A percentile compares a stretch with the other conserved stretches of the same genome.
Evolutionary conservation across 2,113 vertebrate genomes (phyloP).

Genomic region (Paradisaea rubra): DNA sequence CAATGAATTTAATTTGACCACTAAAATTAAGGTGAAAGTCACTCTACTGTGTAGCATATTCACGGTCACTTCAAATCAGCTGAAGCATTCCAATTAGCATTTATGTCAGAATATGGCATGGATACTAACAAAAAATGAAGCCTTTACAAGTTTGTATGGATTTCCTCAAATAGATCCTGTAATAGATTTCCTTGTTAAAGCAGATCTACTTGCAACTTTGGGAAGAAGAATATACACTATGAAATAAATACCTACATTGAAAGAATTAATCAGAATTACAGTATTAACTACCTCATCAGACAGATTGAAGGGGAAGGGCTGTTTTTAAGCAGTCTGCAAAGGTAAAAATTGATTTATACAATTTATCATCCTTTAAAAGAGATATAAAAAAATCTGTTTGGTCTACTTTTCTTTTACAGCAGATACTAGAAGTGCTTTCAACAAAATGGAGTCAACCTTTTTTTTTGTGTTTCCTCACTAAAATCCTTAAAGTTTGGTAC

Average conservation of each 20-base stretch:
- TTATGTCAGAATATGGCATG: constrained; percentile 41
- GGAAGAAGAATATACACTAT: neutral
- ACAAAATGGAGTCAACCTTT: neutral
- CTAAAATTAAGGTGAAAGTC: constrained; percentile 48
- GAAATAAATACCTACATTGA: constrained; percentile 14
- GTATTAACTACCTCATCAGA: neutral
- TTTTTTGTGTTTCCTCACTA: neutral
- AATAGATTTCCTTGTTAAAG: constrained; percentile 62
- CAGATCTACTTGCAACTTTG: constrained; percentile 54
- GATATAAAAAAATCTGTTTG: neutral
- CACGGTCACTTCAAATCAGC: constrained; percentile 41
- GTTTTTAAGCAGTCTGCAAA: neutral
- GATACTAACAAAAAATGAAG: constrained; percentile 67
- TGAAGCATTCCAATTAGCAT: constrained; percentile 64
- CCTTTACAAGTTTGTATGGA: constrained; percentile 58
- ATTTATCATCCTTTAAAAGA: neutral
- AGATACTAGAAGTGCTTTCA: neutral
- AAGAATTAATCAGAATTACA: constrained; percentile 58
- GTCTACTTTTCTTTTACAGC: neutral
- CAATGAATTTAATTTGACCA: neutral
- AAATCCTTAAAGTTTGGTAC: neutral
- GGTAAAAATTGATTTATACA: neutral
- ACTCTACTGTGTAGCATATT: constrained; percentile 27
- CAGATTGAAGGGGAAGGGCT: neutral
- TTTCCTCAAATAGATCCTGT: constrained; percentile 26